A percentile compares a stretch with the other conserved stretches of the same genome.
Conservation (phyloP, 2,797 vertebrate genomes). For the Chromobotia macracanthus region DNA sequence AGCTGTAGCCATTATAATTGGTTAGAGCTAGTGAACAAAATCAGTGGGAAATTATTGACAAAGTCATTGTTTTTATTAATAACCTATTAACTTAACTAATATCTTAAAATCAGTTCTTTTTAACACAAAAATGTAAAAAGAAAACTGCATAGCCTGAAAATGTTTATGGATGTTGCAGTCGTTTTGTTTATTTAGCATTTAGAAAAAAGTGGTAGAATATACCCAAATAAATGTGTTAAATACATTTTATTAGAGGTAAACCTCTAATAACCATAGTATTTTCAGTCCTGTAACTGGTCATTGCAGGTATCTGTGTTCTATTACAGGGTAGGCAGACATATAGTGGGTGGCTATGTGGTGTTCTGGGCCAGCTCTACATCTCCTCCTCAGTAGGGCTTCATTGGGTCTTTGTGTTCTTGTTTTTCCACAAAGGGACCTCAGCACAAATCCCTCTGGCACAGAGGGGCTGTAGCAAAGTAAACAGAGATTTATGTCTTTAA, state of each 20-base stretch:
- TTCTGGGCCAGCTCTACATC: slow-evolving; percentile 26
- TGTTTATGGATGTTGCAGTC: too few relatives aligned
- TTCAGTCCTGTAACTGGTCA: not conserved
- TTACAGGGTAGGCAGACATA: not conserved
- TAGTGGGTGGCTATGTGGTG: slow-evolving; percentile 2
- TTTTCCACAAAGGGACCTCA: slow-evolving; percentile 42
- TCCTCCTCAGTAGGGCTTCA: slow-evolving; percentile 24
- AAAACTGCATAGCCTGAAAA: too few relatives aligned
- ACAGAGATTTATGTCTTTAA: slow-evolving; percentile 64
- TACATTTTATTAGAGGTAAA: not conserved
- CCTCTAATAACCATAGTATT: not conserved
- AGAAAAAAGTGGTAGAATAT: too few relatives aligned
- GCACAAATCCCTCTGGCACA: slow-evolving; percentile 54
- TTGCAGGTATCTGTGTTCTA: not conserved
- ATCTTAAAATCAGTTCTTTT: too few relatives aligned
- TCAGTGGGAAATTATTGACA: slow-evolving; percentile 35
- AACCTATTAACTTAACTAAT: too few relatives aligned
- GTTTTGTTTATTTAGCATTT: too few relatives aligned
- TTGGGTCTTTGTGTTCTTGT: slow-evolving; percentile 45
- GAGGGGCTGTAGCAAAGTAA: slow-evolving; percentile 58
- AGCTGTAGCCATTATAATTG: slow-evolving; percentile 69
- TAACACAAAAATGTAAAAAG: too few relatives aligned
- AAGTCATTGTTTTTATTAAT: not conserved
- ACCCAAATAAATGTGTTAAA: too few relatives aligned
- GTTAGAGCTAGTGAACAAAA: slow-evolving; percentile 43